A percentile compares a stretch with the other conserved stretches of the same genome.
Conservation (phyloP, 2,113 vertebrate species). For the Cinclus cinclus region DNA sequence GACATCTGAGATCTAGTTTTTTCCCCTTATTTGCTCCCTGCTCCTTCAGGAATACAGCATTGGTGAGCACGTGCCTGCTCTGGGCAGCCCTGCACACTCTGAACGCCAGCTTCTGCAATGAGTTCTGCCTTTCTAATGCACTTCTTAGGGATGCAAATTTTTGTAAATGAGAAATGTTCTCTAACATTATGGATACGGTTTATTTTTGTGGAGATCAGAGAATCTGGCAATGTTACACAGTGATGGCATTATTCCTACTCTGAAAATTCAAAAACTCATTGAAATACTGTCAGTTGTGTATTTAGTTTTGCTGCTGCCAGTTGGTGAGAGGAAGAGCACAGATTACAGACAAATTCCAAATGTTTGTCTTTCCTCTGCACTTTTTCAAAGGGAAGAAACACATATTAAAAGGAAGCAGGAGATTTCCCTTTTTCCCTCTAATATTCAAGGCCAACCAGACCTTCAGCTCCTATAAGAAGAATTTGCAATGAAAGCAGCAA, state of each 20-base stretch:
- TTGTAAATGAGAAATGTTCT: slow-evolving; percentile 45
- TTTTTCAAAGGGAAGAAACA: not conserved
- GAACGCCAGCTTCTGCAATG: not conserved
- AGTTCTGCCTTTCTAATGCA: not conserved
- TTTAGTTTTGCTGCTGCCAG: not conserved
- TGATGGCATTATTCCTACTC: not conserved
- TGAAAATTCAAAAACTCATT: not conserved
- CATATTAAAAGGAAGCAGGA: not conserved
- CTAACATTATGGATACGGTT: slow-evolving; percentile 4
- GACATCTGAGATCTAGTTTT: not conserved
- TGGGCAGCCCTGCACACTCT: not conserved
- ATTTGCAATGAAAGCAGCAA: not conserved
- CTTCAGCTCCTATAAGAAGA: not conserved
- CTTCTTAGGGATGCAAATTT: slow-evolving; percentile 54
- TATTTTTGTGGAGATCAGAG: slow-evolving; percentile 41
- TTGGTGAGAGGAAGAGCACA: not conserved
- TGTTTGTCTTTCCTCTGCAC: not conserved
- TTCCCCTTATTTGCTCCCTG: not conserved
- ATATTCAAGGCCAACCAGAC: not conserved
- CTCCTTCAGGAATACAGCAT: not conserved
- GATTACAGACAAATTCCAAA: not conserved
- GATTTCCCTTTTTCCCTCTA: not conserved
- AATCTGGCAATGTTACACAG: not conserved
- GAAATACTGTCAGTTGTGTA: not conserved
- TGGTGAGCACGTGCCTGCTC: not conserved